Conservation (phyloP, 2,113 vertebrate genomes). For the Toxostoma redivivum region DNA sequence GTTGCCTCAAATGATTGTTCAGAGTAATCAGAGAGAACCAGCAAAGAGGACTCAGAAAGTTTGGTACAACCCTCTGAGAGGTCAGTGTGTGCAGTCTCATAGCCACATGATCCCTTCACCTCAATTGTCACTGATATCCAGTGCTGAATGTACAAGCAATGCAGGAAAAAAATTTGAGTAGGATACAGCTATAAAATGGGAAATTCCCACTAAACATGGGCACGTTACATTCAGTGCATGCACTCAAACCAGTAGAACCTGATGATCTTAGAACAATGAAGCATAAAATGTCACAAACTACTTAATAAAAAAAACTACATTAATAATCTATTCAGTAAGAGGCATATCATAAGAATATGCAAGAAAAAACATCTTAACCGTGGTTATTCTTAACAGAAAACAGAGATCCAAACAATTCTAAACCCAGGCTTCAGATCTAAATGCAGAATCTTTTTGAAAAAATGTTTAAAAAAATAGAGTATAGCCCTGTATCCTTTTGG, state of each 20-base stretch:
- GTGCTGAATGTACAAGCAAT: not conserved
- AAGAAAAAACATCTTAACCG: not conserved
- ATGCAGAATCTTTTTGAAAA: not conserved
- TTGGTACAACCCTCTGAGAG: not conserved
- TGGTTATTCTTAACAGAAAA: not conserved
- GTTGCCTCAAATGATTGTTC: not conserved
- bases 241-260: not conserved
- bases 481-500: not conserved
- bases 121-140: not conserved
- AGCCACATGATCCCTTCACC: not conserved
- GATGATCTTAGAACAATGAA: not conserved
- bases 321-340: not conserved
- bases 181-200: not conserved
- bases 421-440: accelerated
- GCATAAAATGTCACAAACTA: not conserved
- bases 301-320: not conserved
- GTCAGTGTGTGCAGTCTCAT: not conserved
- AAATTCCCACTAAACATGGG: not conserved
- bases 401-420: not conserved
- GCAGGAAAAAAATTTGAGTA: not conserved
- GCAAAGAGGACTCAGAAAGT: not conserved
- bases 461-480: not conserved
- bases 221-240: accelerated
- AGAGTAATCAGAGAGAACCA: not conserved
- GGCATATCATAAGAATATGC: not conserved